Evolutionary conservation across 2,113 vertebrate species (phyloP).

Genomic region (Hypomesus transpacificus): DNA sequence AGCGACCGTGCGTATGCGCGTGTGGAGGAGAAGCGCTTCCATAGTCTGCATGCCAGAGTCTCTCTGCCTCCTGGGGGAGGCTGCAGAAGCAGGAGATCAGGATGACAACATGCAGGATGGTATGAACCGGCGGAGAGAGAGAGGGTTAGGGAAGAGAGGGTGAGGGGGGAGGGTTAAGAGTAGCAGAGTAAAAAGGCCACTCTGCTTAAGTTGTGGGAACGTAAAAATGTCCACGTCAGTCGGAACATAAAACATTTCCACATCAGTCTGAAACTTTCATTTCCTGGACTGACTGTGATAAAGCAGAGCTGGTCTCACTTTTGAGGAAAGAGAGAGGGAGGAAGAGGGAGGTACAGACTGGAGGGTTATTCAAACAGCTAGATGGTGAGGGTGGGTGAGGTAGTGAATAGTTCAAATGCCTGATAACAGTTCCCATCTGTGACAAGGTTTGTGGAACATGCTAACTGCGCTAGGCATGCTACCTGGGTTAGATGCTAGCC

Average conservation of each 20-base stretch:
- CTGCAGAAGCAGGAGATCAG: background rate
- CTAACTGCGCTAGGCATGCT: background rate
- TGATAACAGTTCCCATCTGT: conserved; percentile 57
- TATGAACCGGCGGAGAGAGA: conserved; percentile 24
- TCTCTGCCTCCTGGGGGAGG: too few species aligned
- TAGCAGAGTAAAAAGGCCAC: background rate
- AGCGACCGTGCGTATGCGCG: too few species aligned
- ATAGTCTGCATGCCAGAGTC: too few species aligned
- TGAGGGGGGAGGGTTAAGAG: background rate
- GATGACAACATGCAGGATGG: conserved; percentile 44
- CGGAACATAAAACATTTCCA: too few species aligned
- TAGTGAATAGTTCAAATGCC: conserved; percentile 24
- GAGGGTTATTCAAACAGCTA: conserved; percentile 45
- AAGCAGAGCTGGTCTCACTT: too few species aligned
- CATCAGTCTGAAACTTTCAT: too few species aligned
- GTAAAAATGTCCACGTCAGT: too few species aligned
- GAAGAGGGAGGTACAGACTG: background rate
- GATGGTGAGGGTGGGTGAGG: conserved; percentile 18
- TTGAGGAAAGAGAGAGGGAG: too few species aligned
- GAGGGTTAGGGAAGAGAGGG: background rate
- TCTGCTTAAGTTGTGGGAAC: too few species aligned
- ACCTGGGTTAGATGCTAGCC: background rate
- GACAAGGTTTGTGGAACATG: conserved; percentile 18
- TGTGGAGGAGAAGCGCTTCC: too few species aligned
- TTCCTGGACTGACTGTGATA: too few species aligned